Conservation (phyloP, 2,113 vertebrate genomes). For the Anthoscopus minutus region DNA sequence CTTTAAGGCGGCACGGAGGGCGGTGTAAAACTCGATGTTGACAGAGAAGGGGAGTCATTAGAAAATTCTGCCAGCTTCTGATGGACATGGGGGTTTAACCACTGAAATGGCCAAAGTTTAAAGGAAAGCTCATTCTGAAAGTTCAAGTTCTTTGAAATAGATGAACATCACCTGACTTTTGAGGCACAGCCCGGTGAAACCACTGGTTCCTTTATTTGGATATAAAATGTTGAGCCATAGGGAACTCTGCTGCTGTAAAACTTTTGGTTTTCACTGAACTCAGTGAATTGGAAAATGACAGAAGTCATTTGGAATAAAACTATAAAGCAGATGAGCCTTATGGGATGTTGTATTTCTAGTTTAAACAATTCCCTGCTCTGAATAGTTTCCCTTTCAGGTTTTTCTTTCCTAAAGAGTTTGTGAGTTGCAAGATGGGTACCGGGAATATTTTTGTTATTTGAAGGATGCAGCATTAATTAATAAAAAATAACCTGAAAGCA, state of each 20-base stretch:
- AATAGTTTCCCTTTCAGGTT: fast-evolving
- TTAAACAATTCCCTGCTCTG: not conserved
- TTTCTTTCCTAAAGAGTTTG: not conserved
- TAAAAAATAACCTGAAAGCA: not conserved
- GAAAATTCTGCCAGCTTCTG: not conserved
- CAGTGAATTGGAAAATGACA: not conserved
- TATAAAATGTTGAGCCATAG: not conserved
- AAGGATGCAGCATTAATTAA: not conserved
- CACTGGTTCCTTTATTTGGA: not conserved
- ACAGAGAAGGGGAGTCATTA: not conserved
- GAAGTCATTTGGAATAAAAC: not conserved
- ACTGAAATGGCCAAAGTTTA: not conserved
- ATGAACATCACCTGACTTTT: not conserved
- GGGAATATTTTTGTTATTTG: not conserved
- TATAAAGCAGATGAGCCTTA: not conserved
- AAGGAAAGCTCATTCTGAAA: not conserved
- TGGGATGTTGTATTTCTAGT: not conserved
- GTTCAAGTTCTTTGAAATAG: not conserved
- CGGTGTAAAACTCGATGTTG: not conserved
- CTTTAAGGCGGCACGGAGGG: not conserved
- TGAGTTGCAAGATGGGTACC: not conserved
- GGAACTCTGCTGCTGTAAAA: fast-evolving
- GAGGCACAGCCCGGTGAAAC: not conserved
- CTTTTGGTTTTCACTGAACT: not conserved
- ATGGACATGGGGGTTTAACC: not conserved